Base-by-base conservation (phyloP, 2,113 vertebrate species). In the Rostratula benghalensis region DNA sequence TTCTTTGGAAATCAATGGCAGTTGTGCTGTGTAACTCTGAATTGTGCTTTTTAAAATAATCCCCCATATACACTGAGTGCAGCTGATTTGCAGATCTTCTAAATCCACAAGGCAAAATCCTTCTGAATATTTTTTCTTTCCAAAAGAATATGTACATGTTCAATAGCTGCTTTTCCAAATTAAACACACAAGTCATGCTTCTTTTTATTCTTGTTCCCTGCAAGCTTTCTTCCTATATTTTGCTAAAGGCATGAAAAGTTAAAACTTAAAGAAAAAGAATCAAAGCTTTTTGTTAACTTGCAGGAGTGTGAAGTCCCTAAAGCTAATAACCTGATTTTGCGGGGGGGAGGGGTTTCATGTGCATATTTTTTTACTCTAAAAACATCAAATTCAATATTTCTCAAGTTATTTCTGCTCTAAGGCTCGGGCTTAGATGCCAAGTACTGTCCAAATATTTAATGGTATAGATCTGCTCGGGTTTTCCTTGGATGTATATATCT, bases 291-390 rank as follows among this genome's bases (percentile, higher is more conserved):
- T 35, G 16, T 60, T 77, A 81, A 78, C 12, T 77, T 81, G 13
- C 13, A 83, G 22, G 22, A 92, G 67, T 63, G 39, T 69, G 35
- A 70, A 83, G 11, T 35, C 18, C 13, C 46, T 56, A 63, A 11
- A 81, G 43, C 18, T 51, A 81, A 86, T 59, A 88, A 90, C 10
- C 43, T 93, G 50, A 65, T 80, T 93, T 85, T 87, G 19, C 22
- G 41, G 4, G 7, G 27, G 6, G 5, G 4, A 3, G 7, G 22
- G 7, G 3, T 2, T 0, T 48, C 8, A 15, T 28, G 19, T 21
- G n/a, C 3, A 5, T 39, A 3, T 10, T 41, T 25, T 76, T 76
- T 28, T 35, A 7, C 39, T 41, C 30, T 51, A 63, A 80, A 91
- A 63, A 7, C 31, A 63, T 17, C 24, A 65, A 61, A 64, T 37